Conservation (phyloP, 2,888 invertebrate genomes). For the Euclidia mi region DNA sequence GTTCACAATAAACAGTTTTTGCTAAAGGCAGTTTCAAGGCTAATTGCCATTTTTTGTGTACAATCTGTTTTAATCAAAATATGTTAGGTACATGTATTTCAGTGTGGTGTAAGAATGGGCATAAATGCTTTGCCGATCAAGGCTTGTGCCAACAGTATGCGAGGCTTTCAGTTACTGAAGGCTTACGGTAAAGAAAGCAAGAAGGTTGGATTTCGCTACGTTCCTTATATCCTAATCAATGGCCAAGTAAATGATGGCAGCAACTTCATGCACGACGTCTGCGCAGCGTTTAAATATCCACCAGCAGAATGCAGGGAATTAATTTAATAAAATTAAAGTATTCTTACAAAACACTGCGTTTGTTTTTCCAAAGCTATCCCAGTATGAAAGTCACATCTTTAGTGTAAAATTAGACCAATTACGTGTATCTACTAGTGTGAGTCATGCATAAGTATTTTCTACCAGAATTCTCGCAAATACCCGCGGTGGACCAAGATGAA, state of each 20-base stretch:
- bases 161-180: conserved; percentile 61
- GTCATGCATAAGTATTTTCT: too few relatives aligned
- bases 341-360: too few relatives aligned
- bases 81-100: conserved; percentile 50
- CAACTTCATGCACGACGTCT: conserved; percentile 62
- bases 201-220: conserved; percentile 47
- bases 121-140: conserved; percentile 62
- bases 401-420: too few relatives aligned
- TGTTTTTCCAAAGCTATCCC: too few relatives aligned
- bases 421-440: too few relatives aligned
- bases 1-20: too few relatives aligned
- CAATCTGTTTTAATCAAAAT: not conserved
- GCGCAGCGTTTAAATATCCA: conserved; percentile 61
- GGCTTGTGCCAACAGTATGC: conserved; percentile 65
- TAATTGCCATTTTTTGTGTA: too few relatives aligned
- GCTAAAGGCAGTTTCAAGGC: too few relatives aligned
- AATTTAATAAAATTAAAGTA: too few relatives aligned
- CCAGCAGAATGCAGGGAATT: conserved; percentile 57
- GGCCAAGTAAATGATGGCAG: conserved; percentile 47
- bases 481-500: too few relatives aligned
- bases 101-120: conserved; percentile 65
- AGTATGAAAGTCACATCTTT: too few relatives aligned
- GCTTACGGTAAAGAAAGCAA: conserved; percentile 64
- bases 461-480: too few relatives aligned
- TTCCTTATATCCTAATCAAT: conserved; percentile 69